phyloP scores from a whole-genome alignment of 2,113 vertebrate species.

The Rousettus leschenaultii region DNA sequence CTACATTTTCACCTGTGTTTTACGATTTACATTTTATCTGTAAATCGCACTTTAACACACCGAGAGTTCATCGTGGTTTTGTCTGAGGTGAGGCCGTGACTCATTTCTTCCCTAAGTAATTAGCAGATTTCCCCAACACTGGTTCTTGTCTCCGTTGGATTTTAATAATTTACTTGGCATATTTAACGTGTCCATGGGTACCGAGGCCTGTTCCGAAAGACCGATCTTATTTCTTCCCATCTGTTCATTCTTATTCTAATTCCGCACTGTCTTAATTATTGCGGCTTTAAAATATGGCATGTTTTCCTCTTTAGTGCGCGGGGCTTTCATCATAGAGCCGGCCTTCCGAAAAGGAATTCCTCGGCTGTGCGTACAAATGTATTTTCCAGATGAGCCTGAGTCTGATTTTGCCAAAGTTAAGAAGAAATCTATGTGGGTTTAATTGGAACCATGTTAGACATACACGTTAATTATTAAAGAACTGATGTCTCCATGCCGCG shows the following conservation, averaged over 20 bases:
- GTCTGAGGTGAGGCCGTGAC: no score
- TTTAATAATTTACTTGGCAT: not conserved
- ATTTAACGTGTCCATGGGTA: rapidly evolving
- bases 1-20: not conserved
- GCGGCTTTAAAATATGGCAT: not conserved
- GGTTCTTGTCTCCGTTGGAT: not conserved
- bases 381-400: not conserved
- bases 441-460: not conserved
- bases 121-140: no score
- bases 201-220: not conserved
- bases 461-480: not conserved
- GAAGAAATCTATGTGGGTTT: not conserved
- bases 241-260: not conserved
- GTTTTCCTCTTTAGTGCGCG: not conserved
- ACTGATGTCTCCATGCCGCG: not conserved
- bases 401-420: not conserved
- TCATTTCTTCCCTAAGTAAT: not conserved
- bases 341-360: no score
- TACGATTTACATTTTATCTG: not conserved
- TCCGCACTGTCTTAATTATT: not conserved
- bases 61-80: not conserved
- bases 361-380: not conserved
- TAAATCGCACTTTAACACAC: not conserved
- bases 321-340: not conserved
- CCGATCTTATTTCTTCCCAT: not conserved